Evolutionary conservation across 2,888 invertebrate genomes (phyloP).

Genomic region (Octonoba sinensis): DNA sequence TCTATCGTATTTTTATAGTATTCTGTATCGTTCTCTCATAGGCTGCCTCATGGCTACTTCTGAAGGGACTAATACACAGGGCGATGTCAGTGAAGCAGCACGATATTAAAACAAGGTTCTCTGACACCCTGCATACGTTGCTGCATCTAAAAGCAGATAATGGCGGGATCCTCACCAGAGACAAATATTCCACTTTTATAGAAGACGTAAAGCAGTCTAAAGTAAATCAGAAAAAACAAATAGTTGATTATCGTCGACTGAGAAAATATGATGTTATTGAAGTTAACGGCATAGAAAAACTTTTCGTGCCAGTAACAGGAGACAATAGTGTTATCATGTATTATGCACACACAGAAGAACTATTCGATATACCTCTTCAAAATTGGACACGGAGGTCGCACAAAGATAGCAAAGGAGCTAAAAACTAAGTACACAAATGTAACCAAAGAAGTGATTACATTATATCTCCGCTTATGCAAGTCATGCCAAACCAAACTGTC

Average conservation of each 20-base stretch:
- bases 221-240: background rate
- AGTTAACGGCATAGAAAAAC: background rate
- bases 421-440: constrained; percentile 15
- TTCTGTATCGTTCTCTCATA: too few relatives aligned
- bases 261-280: background rate
- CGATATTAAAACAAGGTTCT: background rate
- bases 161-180: background rate
- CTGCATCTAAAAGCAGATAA: background rate
- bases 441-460: background rate
- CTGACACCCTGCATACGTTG: background rate
- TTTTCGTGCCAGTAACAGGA: background rate
- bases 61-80: background rate
- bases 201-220: background rate
- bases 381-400: constrained; percentile 1
- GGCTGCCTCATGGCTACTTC: background rate
- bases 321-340: too few relatives aligned
- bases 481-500: background rate
- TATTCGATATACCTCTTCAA: constrained; percentile 7
- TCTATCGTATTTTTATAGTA: too few relatives aligned
- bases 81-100: background rate
- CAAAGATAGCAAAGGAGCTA: background rate
- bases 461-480: constrained; percentile 15
- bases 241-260: background rate
- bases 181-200: background rate
- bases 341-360: constrained; percentile 1